These are phyloP conservation scores for Zosterops pallidus DNA, from an alignment of 2,113 vertebrate species.

Conservation along the genomic window DNA sequence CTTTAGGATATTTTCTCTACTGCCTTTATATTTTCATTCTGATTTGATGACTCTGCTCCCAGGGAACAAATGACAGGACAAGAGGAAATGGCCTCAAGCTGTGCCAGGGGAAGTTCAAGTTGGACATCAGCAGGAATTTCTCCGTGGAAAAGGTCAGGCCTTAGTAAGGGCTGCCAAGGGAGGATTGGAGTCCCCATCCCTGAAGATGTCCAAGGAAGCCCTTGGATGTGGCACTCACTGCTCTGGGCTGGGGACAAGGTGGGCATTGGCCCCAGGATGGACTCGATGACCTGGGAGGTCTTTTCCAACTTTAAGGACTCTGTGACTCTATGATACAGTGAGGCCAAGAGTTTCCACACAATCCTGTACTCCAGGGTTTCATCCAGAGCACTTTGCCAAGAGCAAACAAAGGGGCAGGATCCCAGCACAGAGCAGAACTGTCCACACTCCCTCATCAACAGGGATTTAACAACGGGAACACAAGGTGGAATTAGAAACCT, in stretches of 20 bases:
- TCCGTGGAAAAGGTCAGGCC: background rate
- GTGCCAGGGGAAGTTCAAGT: background rate
- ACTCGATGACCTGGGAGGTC: background rate
- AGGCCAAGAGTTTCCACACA: background rate
- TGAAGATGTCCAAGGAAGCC: background rate
- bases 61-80: background rate
- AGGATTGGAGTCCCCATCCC: background rate
- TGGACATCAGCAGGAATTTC: background rate
- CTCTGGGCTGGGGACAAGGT: background rate
- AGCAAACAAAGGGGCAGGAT: background rate
- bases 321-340: accelerated
- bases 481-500: accelerated
- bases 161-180: background rate
- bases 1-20: background rate
- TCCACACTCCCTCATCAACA: background rate
- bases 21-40: background rate
- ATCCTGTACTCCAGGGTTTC: background rate
- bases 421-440: background rate
- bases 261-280: background rate
- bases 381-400: background rate
- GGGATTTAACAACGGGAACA: accelerated
- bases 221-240: background rate
- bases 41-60: background rate
- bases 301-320: background rate
- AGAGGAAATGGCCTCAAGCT: background rate